Conservation (phyloP, 92 coral and sea anemone genomes). For the Palythoa heliodiscus region DNA sequence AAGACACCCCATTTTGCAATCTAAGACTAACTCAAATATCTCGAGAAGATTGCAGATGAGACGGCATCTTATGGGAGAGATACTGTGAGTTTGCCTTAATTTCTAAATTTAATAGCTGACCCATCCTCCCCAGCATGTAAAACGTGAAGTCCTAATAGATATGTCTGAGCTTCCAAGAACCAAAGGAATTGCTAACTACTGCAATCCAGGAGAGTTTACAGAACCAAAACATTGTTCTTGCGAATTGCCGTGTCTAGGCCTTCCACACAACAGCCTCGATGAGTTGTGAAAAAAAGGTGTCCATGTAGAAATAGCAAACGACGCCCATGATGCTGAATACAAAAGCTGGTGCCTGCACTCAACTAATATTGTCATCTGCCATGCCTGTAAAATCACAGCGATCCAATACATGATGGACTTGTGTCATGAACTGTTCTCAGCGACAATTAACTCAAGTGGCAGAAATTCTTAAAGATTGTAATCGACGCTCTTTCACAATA, state of each 20-base stretch:
- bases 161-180: slow-evolving; percentile 68
- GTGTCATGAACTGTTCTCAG: slow-evolving; percentile 63
- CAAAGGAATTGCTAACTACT: too few species aligned
- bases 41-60: too few species aligned
- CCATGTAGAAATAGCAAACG: slow-evolving; percentile 67
- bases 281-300: slow-evolving; percentile 75
- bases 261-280: slow-evolving; percentile 69
- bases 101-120: slow-evolving; percentile 8
- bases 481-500: slow-evolving; percentile 68
- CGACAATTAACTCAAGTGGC: slow-evolving; percentile 82
- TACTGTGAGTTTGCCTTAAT: too few species aligned
- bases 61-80: too few species aligned
- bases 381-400: slow-evolving; percentile 53
- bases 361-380: slow-evolving; percentile 67
- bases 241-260: slow-evolving; percentile 72
- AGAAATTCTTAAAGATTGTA: slow-evolving; percentile 63
- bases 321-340: slow-evolving; percentile 73
- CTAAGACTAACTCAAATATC: too few species aligned
- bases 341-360: slow-evolving; percentile 75
- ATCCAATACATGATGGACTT: slow-evolving; percentile 56
- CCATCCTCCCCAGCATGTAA: slow-evolving; percentile 54
- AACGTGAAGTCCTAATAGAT: slow-evolving; percentile 68
- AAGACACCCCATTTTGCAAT: too few species aligned
- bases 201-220: too few species aligned
- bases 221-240: slow-evolving; percentile 15